Evolutionary conservation across 2,797 vertebrate species (phyloP).

Genomic region (Pagetopsis macropterus): DNA sequence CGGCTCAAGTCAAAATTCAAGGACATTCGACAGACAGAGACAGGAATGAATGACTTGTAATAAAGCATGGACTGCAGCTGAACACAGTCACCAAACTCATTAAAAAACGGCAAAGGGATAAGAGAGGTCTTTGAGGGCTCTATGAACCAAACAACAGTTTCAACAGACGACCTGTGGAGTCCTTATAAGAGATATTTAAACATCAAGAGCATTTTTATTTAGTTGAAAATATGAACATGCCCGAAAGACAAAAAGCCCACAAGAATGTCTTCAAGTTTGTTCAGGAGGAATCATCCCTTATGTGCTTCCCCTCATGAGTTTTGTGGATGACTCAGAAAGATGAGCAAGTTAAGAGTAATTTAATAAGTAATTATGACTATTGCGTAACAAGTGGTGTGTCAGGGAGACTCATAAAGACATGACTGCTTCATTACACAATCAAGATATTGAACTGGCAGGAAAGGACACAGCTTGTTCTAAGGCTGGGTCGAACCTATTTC

Average conservation of each 20-base stretch:
- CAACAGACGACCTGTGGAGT: not conserved
- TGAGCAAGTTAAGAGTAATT: slow-evolving; percentile 3
- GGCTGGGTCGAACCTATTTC: not conserved
- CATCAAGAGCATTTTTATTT: not conserved
- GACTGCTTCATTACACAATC: not conserved
- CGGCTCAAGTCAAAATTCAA: no score
- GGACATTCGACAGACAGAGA: not conserved
- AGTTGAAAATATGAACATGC: not conserved
- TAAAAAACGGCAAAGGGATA: no score
- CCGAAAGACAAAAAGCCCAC: not conserved
- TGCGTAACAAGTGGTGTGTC: not conserved
- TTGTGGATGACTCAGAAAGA: slow-evolving; percentile 28
- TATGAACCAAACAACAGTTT: not conserved
- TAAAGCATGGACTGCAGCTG: not conserved
- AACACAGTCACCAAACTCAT: not conserved
- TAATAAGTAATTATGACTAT: not conserved
- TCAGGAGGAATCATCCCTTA: not conserved
- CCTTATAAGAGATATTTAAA: not conserved
- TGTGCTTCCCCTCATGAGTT: slow-evolving; percentile 8
- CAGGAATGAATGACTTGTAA: not conserved
- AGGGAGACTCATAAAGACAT: not conserved
- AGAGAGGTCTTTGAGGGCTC: not conserved
- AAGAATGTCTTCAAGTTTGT: not conserved
- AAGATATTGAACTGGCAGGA: not conserved
- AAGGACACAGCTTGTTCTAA: not conserved